These are phyloP conservation scores for Platichthys stellatus DNA, from an alignment of 2,113 vertebrate genomes.

Conservation along the genomic window DNA sequence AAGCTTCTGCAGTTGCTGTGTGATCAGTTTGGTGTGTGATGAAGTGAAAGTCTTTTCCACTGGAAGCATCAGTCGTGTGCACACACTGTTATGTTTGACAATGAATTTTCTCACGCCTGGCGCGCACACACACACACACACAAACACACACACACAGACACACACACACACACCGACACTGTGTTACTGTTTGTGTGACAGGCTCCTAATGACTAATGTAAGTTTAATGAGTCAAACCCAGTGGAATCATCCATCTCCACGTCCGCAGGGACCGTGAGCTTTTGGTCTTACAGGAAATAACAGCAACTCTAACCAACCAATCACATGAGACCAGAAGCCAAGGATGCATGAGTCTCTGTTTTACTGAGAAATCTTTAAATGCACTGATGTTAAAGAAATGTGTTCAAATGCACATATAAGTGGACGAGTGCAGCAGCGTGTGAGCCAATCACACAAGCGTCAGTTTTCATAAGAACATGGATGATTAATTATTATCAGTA, in stretches of 20 bases:
- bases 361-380: not conserved
- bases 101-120: conserved; percentile 27
- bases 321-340: not conserved
- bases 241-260: conserved; percentile 41
- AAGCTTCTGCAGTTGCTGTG: not conserved
- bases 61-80: conserved; percentile 5
- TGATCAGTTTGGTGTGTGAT: not conserved
- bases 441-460: conserved; percentile 42
- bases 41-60: conserved; percentile 9
- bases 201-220: conserved; percentile 56
- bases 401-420: not conserved
- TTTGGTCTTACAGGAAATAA: conserved; percentile 12
- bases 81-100: conserved; percentile 35
- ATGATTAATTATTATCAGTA: conserved; percentile 53
- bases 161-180: not conserved
- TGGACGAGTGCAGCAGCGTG: conserved; percentile 10
- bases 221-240: conserved; percentile 53
- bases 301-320: conserved; percentile 14
- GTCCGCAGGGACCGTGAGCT: conserved; percentile 7
- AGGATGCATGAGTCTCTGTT: conserved; percentile 4
- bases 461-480: conserved; percentile 35
- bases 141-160: not conserved
- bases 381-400: conserved; percentile 9
- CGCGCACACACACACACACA: not conserved
- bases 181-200: conserved; percentile 51